Percentiles rank a stretch among this genome's conserved stretches.
Evolutionary conservation across 2,113 vertebrate genomes (phyloP).

Genomic region (Tetrao urogallus): DNA sequence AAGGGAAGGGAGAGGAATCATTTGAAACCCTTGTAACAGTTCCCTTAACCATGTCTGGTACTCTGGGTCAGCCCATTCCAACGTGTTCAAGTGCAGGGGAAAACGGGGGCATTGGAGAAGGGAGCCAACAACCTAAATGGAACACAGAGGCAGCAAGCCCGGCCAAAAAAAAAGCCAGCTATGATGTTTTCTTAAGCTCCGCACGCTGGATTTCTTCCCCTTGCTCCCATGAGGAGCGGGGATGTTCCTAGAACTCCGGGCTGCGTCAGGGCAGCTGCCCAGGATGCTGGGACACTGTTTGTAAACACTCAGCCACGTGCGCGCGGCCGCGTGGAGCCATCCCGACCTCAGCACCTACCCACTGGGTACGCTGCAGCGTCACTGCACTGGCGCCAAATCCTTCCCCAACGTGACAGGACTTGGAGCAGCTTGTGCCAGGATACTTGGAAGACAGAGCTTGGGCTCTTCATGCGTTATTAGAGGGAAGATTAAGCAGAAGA

Average conservation of each 20-base stretch:
- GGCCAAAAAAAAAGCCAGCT: slow-evolving; percentile 32
- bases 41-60: not conserved
- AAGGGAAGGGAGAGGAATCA: not conserved
- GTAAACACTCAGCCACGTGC: slow-evolving; percentile 62
- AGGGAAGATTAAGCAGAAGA: not conserved
- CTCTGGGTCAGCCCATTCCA: not conserved
- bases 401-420: not conserved
- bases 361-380: not conserved
- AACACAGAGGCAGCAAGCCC: slow-evolving; percentile 14
- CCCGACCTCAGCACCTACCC: slow-evolving; percentile 41
- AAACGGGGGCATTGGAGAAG: not conserved
- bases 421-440: not conserved
- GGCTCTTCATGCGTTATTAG: not conserved
- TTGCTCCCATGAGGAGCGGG: not conserved
- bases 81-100: rapidly evolving
- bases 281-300: slow-evolving; percentile 60
- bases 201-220: not conserved
- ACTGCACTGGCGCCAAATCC: slow-evolving; percentile 6
- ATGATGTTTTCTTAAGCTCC: not conserved
- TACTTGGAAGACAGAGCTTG: not conserved
- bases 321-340: slow-evolving; percentile 52
- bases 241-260: slow-evolving; percentile 38
- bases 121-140: not conserved
- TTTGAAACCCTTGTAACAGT: slow-evolving; percentile 14
- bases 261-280: slow-evolving; percentile 34